A percentile compares a stretch with the other conserved stretches of the same genome.
Conservation (phyloP, 2,888 invertebrate species). For the Ophion ellenae region DNA sequence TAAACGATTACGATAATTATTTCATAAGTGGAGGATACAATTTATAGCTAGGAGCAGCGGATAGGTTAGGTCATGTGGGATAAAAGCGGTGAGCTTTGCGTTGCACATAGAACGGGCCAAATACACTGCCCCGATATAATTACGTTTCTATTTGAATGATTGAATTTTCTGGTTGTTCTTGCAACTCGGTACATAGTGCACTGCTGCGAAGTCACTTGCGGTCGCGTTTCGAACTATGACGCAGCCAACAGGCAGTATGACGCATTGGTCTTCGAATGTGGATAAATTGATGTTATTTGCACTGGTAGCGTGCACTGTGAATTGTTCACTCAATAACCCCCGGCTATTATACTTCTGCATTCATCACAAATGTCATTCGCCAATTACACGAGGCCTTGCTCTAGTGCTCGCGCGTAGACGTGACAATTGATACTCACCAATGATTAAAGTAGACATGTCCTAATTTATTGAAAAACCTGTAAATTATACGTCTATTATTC, state of each 20-base stretch:
- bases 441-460: neutral
- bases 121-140: slow-evolving; percentile 41
- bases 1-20: slow-evolving; percentile 61
- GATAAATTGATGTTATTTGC: slow-evolving; percentile 40
- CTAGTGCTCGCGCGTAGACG: neutral
- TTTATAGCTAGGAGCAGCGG: neutral
- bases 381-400: slow-evolving; percentile 1
- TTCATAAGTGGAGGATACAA: slow-evolving; percentile 42
- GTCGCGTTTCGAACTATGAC: slow-evolving; percentile 29
- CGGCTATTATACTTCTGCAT: neutral
- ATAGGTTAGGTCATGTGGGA: slow-evolving; percentile 6
- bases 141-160: slow-evolving; percentile 61
- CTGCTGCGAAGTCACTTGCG: neutral
- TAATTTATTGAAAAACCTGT: neutral
- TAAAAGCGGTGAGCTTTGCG: slow-evolving; percentile 10
- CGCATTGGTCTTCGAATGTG: slow-evolving; percentile 17
- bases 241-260: slow-evolving; percentile 25
- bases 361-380: slow-evolving; percentile 2
- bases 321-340: slow-evolving; percentile 21
- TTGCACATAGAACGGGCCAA: neutral
- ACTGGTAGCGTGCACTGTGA: neutral
- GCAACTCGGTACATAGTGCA: slow-evolving; percentile 21
- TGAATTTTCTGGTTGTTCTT: slow-evolving; percentile 53
- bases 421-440: neutral
- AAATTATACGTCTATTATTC: neutral